phyloP scores from a whole-genome alignment of 2,797 vertebrate species.

The Phrynocephalus vlangalii region DNA sequence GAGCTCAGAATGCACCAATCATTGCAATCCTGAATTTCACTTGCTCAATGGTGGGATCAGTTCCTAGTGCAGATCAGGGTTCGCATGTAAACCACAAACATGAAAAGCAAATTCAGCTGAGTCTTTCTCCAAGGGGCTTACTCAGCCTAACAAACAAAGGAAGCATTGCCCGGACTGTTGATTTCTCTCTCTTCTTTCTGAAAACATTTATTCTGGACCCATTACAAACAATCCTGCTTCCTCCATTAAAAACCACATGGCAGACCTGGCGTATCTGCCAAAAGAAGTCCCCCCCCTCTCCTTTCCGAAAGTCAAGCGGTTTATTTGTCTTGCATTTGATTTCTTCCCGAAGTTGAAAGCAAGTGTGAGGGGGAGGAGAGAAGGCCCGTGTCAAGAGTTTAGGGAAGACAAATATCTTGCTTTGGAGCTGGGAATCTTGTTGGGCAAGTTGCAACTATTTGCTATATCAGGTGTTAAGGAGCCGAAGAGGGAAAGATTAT shows the following conservation, averaged over 20 bases:
- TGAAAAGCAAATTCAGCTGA: conserved; percentile 1
- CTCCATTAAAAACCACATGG: conserved; percentile 64
- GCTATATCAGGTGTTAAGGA: conserved; percentile 5
- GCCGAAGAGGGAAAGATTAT: not conserved
- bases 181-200: conserved; percentile 58
- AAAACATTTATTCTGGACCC: conserved; percentile 76
- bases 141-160: conserved; percentile 53
- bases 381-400: conserved; percentile 53
- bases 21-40: conserved; percentile 14
- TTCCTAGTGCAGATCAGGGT: not conserved
- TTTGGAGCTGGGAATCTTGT: not conserved
- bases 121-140: not conserved
- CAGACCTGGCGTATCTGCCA: conserved; percentile 68
- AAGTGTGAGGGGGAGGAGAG: not conserved
- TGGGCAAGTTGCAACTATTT: not conserved
- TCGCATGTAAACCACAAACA: not conserved
- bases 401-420: conserved; percentile 37
- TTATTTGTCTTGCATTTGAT: conserved; percentile 66
- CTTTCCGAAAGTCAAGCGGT: conserved; percentile 44
- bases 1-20: too few species aligned
- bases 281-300: conserved; percentile 24
- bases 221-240: conserved; percentile 64
- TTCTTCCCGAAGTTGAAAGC: conserved; percentile 42
- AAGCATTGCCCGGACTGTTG: conserved; percentile 59
- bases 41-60: not conserved